Evolutionary conservation across 2,888 invertebrate species (phyloP), one percentile per base, ranked within the genome.

Genomic region (Helleia helle): DNA sequence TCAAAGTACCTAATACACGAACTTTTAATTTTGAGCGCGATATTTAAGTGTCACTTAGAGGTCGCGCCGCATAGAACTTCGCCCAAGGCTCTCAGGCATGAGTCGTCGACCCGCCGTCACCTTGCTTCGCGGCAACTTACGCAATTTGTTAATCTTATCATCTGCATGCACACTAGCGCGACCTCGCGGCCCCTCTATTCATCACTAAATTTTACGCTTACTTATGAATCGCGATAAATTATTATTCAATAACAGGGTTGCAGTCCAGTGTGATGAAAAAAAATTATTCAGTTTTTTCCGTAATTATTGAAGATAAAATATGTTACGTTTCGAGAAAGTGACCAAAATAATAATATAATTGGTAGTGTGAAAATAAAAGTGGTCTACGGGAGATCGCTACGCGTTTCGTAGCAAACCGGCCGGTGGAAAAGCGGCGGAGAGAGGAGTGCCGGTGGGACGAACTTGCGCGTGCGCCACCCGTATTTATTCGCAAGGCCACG

Each of bases 401-500:
- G 65, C 49, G 47, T 43, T 43, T 54, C 65, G 65, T 70, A 76
- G 73, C 71, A 63, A 43, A 44, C 48, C 64, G 59, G 59, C 60
- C 57, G 54, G 52, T 63, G 71, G 66, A 71, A 73, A 72, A 71
- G 62, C 64, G 59, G 56, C 51, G 65, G 69, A 71, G 74, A 73
- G 73, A 71, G 75, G 74, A 71, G 71, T 68, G 65, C 58, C 64
- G 65, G 71, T 76, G 70, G 79, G 75, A 68, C 64, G 75, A 70
- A 58, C 76, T 71, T 62, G 71, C 62, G 64, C 65, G 71, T 66
- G 71, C 66, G 74, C 72, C 69, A 53, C 56, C 63, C 62, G 66
- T 74, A 84, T 86, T 85, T 85, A 86, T 83, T 77, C 64, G 83
- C 85, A 85, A 85, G 84, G 85, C 83, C 81, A 83, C 69, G 57